Base-by-base conservation (phyloP, 2,797 vertebrate species). In the Phylloscopus collybita region DNA sequence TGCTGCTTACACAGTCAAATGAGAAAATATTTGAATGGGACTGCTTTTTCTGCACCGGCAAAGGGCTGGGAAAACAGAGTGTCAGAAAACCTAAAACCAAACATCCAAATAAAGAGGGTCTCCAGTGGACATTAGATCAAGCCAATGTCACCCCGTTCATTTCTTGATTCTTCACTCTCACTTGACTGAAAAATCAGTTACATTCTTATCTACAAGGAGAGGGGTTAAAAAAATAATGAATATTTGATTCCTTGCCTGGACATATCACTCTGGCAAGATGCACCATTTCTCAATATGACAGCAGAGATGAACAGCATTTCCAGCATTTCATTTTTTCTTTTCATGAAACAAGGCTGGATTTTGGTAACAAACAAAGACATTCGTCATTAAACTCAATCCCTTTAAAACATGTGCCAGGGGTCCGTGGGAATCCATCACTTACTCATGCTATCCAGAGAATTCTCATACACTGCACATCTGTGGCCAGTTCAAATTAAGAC, bases 311-410 rank as follows among this genome's bases (percentile, higher is more conserved):
- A 72, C 67, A 89, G 34, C 38, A 49, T 88, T 93, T 95, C 71
- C 66, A 73, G 56, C 34, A 34, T 34, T 92, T 73, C 73, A 62
- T 45, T 21, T 80, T 75, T 57, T 54, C 9, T 29, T 80, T 70
- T 66, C 34, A 50, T 92, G 59, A 82, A 90, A 84, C 34, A 83
- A 40, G 51, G 27, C 10, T 90, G 72, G 60, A 92, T 88, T 95
- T 88, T 81, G n/a, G 54, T 96, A 75, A 92, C 44, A 13, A 71
- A 84, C 62, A 93, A 86, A 96, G 61, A 44, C 56, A 56, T 86
- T 92, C 45, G 75, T 93, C 93, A 82, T 82, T 95, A 95, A 96
- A 95, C 69, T 25, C 3, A 86, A 70, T 38, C 40, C 59, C 67
- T 71, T 3, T 1, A 69, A 79, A 95, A 53, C 4, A 26, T 3